Conservation (phyloP, 2,113 vertebrate genomes). For the Martes martes region DNA sequence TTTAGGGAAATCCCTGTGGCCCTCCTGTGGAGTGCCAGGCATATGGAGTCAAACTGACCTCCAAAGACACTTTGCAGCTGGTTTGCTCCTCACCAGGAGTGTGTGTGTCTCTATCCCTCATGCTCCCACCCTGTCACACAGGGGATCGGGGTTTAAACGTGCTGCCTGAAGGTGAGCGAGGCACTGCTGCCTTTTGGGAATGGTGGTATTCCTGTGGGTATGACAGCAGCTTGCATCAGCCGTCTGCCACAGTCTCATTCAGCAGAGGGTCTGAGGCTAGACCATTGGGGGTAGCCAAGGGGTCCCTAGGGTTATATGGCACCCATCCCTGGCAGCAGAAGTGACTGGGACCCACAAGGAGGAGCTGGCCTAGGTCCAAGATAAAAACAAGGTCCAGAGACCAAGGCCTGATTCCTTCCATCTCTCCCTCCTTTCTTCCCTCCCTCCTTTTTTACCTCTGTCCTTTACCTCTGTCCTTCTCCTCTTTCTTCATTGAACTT, state of each 20-base stretch:
- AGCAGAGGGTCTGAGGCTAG: background rate
- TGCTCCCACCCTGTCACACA: background rate
- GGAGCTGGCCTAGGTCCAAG: background rate
- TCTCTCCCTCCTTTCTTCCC: background rate
- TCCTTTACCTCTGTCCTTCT: background rate
- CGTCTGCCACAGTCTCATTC: background rate
- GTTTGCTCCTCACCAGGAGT: background rate
- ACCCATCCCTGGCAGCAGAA: background rate
- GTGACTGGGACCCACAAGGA: background rate
- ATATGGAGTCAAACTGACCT: background rate
- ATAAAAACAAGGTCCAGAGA: background rate
- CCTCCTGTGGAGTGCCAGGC: too few relatives aligned
- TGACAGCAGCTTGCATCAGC: background rate
- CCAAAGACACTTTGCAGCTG: background rate
- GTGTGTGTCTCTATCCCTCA: background rate
- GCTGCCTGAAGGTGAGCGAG: background rate
- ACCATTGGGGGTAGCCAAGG: background rate
- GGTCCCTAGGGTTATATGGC: background rate
- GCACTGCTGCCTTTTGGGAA: background rate
- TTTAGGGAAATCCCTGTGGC: background rate
- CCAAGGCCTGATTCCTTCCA: background rate
- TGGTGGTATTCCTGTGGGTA: fast-evolving
- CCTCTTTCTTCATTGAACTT: background rate
- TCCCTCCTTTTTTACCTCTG: background rate
- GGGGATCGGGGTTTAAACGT: background rate